Base-by-base conservation (phyloP, 2,797 vertebrate species). In the Emydoidea blandingii region DNA sequence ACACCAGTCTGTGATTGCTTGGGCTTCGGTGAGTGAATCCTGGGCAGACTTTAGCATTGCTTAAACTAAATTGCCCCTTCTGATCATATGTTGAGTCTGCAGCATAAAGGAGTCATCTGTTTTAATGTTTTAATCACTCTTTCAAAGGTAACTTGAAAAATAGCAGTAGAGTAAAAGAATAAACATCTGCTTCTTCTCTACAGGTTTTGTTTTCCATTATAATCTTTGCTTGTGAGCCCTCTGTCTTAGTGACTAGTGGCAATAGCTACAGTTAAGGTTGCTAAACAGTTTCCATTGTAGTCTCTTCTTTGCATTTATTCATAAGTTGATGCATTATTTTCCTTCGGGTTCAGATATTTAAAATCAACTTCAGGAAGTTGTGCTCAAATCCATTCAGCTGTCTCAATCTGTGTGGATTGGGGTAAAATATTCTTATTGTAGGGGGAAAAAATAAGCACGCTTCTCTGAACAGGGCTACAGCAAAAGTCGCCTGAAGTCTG, bases 1-100 rank as follows among this genome's bases (percentile, higher is more conserved):
- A 98, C 98, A 0, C 99, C 99, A 0, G 72, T 99, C 96, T 99
- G 99, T 1, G 98, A 99, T 1, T 99, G 99, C 81, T 92, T 99
- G 53, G 99, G 99, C 80, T 98, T 99, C 0, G 99, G 99, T 99
- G 98, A 86, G 99, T 97, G 1, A 10, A 3, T 27, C 25, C 0
- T 31, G 12, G 54, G n/a, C 15, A 2, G 25, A 79, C 27, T 50
- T 50, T 5, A 41, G 68, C 37, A 23, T 41, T 41, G 21, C 79
- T 4, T 3, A 3, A 15, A 47, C 82, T 59, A 50, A 2, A 1
- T 50, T 52, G 52, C 82, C 14, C 0, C 31, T 65, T 49, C 14
- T 83, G 14, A 37, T 12, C 0, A 0, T 44, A 27, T 12, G 72
- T 6, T 14, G 79, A n/a, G 47, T 47, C 12, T 72, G 50, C 15